Conservation (phyloP, 2,888 invertebrate genomes). For the Pristionchus maxplancki region DNA sequence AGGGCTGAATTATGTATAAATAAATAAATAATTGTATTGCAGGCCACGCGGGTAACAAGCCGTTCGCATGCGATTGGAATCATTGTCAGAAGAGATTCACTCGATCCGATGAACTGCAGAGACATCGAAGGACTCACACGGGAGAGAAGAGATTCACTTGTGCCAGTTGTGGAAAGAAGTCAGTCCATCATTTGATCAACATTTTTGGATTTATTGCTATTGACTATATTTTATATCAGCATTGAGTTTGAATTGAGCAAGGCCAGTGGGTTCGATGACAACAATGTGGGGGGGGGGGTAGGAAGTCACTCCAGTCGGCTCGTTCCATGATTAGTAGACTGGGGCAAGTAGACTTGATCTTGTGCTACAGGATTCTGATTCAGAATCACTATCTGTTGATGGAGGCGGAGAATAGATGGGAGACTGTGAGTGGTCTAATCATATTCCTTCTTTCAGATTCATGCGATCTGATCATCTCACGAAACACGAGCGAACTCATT, state of each 20-base stretch:
- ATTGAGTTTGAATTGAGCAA: too few relatives aligned
- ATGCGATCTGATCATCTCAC: slow-evolving; percentile 76
- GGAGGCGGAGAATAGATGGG: background rate
- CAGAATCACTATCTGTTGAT: background rate
- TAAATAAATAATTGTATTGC: background rate
- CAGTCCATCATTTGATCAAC: background rate
- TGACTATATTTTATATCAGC: too few relatives aligned
- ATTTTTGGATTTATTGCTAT: background rate
- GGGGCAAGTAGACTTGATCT: too few relatives aligned
- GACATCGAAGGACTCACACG: slow-evolving; percentile 75
- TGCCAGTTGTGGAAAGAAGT: slow-evolving; percentile 60
- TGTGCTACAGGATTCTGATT: too few relatives aligned
- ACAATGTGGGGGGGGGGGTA: too few relatives aligned
- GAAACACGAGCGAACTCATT: slow-evolving; percentile 75
- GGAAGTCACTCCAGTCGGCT: too few relatives aligned
- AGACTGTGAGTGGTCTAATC: too few relatives aligned
- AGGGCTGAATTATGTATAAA: background rate
- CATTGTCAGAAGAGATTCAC: slow-evolving; percentile 75
- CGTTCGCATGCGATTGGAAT: slow-evolving; percentile 76
- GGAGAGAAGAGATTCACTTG: slow-evolving; percentile 76
- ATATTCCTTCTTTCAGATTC: slow-evolving; percentile 60
- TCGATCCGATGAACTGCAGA: slow-evolving; percentile 75
- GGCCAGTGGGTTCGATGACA: too few relatives aligned
- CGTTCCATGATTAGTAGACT: too few relatives aligned
- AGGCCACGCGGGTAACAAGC: slow-evolving; percentile 74